These are phyloP conservation scores for Naso thynnoides DNA, from an alignment of 2,797 vertebrate genomes.

Conservation along the genomic window DNA sequence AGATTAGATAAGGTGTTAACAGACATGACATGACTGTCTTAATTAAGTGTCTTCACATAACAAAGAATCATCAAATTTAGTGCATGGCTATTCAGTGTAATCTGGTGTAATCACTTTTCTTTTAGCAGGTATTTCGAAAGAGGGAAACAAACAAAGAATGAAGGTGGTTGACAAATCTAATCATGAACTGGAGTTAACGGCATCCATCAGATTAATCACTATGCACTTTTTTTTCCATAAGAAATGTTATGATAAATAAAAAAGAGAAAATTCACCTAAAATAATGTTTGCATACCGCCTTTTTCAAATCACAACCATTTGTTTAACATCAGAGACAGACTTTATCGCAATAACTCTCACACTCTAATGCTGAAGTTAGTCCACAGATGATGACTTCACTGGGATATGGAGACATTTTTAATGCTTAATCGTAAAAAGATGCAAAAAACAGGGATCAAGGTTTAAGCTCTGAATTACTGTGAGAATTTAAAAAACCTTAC, in stretches of 20 bases:
- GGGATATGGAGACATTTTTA: background rate
- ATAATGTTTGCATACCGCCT: background rate
- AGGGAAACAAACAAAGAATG: background rate
- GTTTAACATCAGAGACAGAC: background rate
- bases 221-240: background rate
- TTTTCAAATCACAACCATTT: background rate
- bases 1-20: background rate
- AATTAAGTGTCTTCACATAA: background rate
- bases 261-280: no score
- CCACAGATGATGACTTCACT: background rate
- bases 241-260: background rate
- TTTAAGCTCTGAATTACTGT: no score
- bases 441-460: background rate
- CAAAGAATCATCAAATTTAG: constrained; percentile 6
- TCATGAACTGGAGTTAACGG: background rate
- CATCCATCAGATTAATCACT: background rate
- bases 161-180: background rate
- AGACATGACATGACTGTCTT: background rate
- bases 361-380: background rate
- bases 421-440: background rate
- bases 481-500: no score
- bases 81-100: no score
- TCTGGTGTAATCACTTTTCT: background rate
- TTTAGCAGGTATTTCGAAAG: background rate
- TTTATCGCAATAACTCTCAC: background rate